These are phyloP conservation scores for Cataglyphis livida DNA, from an alignment of 2,888 invertebrate species.

Conservation along the genomic window DNA sequence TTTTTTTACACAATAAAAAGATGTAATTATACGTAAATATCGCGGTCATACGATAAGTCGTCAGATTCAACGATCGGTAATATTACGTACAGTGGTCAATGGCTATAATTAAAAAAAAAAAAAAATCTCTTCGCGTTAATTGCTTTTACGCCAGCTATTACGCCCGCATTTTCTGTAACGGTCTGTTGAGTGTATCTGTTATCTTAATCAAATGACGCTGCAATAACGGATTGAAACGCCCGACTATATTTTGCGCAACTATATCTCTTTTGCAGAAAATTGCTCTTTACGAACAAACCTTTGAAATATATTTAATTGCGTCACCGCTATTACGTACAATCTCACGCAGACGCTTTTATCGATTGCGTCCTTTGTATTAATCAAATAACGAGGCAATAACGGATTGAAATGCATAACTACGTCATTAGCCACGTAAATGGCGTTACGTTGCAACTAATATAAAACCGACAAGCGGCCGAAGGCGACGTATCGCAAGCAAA, in stretches of 20 bases:
- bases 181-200: not conserved
- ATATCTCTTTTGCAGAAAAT: slow-evolving; percentile 28
- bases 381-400: slow-evolving; percentile 60
- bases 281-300: slow-evolving; percentile 4
- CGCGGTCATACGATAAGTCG: not conserved
- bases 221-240: not conserved
- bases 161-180: not conserved
- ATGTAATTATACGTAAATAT: not conserved
- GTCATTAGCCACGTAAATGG: slow-evolving; percentile 58
- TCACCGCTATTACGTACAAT: slow-evolving; percentile 1
- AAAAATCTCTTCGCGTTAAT: slow-evolving; percentile 11
- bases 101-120: not conserved
- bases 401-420: slow-evolving; percentile 50
- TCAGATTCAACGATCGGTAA: not conserved
- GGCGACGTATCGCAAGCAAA: slow-evolving; percentile 31
- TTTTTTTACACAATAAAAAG: not conserved
- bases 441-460: slow-evolving; percentile 68
- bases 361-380: slow-evolving; percentile 56
- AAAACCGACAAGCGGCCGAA: slow-evolving; percentile 56
- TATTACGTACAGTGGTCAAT: slow-evolving; percentile 6
- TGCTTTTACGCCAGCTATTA: not conserved
- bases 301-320: slow-evolving; percentile 44
- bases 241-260: not conserved
- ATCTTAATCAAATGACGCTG: slow-evolving; percentile 18
- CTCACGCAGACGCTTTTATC: slow-evolving; percentile 34